Evolutionary conservation across 2,797 vertebrate species (phyloP).

Genomic region (Sciurus carolinensis): DNA sequence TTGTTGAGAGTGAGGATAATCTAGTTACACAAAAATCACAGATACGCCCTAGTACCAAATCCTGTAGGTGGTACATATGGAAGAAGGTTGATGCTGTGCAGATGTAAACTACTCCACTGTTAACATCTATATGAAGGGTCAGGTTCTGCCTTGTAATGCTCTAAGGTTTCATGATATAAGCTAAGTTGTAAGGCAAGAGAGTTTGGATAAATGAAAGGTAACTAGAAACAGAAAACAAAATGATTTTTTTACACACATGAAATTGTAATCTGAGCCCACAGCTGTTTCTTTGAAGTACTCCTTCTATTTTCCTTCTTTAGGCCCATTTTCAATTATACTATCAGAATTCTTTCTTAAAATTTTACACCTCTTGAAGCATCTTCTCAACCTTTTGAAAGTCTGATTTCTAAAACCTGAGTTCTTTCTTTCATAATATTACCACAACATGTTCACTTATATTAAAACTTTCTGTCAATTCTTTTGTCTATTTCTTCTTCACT

Average conservation of each 20-base stretch:
- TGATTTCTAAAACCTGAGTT: neutral
- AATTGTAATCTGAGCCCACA: neutral
- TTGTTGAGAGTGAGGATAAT: neutral
- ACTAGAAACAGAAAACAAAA: neutral
- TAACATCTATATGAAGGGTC: neutral
- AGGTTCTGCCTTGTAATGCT: neutral
- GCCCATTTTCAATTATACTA: neutral
- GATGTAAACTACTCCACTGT: neutral
- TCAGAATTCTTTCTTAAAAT: slow-evolving; percentile 32
- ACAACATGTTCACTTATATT: neutral
- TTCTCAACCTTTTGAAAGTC: neutral
- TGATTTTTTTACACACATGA: neutral
- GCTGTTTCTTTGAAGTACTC: neutral
- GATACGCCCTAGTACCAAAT: neutral
- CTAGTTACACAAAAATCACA: slow-evolving; percentile 38
- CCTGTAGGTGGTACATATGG: neutral
- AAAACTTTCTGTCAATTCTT: neutral
- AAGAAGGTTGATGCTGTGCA: neutral
- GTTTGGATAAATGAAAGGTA: slow-evolving; percentile 16
- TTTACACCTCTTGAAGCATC: neutral
- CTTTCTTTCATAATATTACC: neutral
- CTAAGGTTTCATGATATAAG: neutral
- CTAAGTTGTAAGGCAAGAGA: neutral
- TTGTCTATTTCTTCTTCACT: neutral
- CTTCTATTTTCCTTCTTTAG: neutral